A percentile compares a stretch with the other conserved stretches of the same genome.
Conservation (phyloP, 2,113 vertebrate genomes). For the Ariopsis seemanni region DNA sequence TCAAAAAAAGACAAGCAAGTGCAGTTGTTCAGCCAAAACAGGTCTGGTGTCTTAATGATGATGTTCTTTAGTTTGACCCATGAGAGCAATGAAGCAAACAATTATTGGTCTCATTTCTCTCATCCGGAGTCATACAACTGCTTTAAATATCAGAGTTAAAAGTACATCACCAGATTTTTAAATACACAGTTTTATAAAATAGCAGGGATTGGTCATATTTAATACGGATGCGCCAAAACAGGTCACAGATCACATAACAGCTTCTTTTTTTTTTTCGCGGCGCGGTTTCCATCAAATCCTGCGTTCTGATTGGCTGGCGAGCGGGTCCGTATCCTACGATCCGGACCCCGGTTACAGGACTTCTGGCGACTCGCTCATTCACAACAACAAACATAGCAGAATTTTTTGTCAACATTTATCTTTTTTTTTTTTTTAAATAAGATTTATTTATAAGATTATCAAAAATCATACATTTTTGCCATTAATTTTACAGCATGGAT, state of each 20-base stretch:
- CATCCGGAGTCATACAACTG: neutral
- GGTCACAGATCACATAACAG: neutral
- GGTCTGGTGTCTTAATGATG: neutral
- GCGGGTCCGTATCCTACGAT: too few species aligned
- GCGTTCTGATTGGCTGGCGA: too few species aligned
- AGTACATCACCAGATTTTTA: neutral
- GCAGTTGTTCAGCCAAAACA: neutral
- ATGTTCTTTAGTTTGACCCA: neutral
- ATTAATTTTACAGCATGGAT: too few species aligned
- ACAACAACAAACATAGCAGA: too few species aligned
- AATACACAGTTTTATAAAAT: neutral
- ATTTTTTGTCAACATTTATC: too few species aligned
- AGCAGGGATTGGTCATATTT: neutral
- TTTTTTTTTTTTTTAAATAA: too few species aligned
- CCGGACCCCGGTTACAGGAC: too few species aligned
- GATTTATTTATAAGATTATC: too few species aligned
- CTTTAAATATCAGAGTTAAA: neutral
- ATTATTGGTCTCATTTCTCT: neutral
- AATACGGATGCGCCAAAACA: neutral
- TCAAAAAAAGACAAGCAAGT: neutral
- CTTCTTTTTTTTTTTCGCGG: too few species aligned
- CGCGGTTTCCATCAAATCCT: too few species aligned
- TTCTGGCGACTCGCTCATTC: too few species aligned
- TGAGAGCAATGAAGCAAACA: neutral
- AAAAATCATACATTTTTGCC: too few species aligned